Base-by-base conservation (phyloP, 2,888 invertebrate genomes). In the Capitulum mitella region DNA sequence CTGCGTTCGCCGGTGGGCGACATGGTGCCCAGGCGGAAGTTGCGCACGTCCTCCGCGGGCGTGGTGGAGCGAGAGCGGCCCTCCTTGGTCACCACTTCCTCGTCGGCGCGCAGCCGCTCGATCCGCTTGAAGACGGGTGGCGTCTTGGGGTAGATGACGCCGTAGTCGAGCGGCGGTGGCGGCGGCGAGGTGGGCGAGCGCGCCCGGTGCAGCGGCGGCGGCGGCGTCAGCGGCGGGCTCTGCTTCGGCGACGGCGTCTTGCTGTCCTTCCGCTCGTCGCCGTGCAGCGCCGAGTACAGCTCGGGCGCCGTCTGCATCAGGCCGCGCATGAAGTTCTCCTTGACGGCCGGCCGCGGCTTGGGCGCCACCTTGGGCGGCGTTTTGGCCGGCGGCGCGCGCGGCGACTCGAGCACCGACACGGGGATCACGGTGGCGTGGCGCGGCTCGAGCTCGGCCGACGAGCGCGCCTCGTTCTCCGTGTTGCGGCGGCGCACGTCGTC, bases 271-370 rank as follows among this genome's bases (percentile, higher is more conserved):
- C 80, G 80, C 48, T 82, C 82, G 51, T 74, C 46, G 26, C 81
- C 80, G 70, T 82, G 82, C 37, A 82, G 79, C 32, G 80, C 80
- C 54, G 80, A 80, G 79, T 78, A 82, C 19, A 82, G 80, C 64
- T 82, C 82, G 8, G 82, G 82, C 1, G 82, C 82, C 19, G 80
- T 80, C 43, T 80, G 80, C 29, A 82, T 76, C 40, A 82, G 80
- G 16, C 80, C 81, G 51, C 81, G 80, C 82, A 82, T 82, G 43
- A 82, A 82, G 37, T 46, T 75, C 29, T 75, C 29, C 32, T 75
- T 75, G 46, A 14, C 46, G 29, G 29, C 75, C 14, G 26, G 43
- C 12, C 29, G 46, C 29, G 75, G 75, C 75, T 75, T 75, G 43
- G 75, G 75, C 29, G 43, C 46, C 46, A 46, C 43, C 75, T 75